phyloP scores from a whole-genome alignment of 2,797 vertebrate genomes.

The Agapornis canus region DNA sequence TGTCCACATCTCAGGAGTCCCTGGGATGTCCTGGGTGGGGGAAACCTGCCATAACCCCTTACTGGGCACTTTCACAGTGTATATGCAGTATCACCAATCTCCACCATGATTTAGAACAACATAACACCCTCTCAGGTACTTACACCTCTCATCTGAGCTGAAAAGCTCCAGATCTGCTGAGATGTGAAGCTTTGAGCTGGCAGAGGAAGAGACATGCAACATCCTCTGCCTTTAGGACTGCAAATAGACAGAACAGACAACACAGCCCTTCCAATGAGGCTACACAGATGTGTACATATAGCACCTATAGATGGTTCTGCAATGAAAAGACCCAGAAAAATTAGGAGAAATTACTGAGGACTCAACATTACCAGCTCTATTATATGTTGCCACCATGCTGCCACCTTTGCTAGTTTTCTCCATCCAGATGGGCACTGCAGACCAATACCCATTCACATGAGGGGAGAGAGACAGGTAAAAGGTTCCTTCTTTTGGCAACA shows the following conservation, averaged over 20 bases:
- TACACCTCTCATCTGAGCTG: background rate
- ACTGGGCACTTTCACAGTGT: background rate
- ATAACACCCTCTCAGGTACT: background rate
- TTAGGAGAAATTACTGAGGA: background rate
- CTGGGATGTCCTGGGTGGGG: background rate
- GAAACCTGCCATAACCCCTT: background rate
- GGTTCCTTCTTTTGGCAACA: background rate
- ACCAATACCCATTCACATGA: background rate
- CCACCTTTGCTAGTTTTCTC: background rate
- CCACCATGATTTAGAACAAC: accelerated
- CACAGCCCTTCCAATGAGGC: background rate
- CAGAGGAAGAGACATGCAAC: background rate
- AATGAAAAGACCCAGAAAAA: background rate
- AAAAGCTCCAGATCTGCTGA: background rate
- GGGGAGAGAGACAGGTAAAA: background rate
- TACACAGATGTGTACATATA: background rate
- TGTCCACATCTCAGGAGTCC: background rate
- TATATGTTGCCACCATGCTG: background rate
- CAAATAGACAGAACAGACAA: background rate
- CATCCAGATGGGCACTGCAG: background rate
- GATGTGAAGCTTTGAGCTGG: background rate
- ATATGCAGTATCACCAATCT: background rate
- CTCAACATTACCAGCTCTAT: background rate
- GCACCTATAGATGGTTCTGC: background rate
- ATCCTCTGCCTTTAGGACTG: background rate